Evolutionary conservation across 2,888 invertebrate genomes (phyloP), one percentile per base, ranked within the genome.

Genomic region (Gasteruption jaculator): DNA sequence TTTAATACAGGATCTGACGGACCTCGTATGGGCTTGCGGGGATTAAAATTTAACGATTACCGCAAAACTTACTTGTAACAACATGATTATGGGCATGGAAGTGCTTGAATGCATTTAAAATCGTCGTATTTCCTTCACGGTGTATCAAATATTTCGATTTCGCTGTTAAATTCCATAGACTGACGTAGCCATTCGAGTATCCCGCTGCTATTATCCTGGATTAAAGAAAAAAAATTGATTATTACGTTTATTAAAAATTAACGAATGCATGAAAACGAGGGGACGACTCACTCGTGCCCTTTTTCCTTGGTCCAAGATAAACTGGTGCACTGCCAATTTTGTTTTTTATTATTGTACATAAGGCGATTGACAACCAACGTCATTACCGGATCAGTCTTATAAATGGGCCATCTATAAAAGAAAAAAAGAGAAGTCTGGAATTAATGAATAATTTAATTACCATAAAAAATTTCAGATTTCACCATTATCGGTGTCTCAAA

Each of bases 131-230:
- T 20, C 71, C 63, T 43, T 72, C 64, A 31, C 61, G 63, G 4
- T 57, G 64, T 32, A 57, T 68, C 30, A 83, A 57, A 7, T 82
- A 54, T 1, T 76, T 73, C 0, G 82, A 80, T 11, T 73, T 66
- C 2, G 70, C 71, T 1, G 60, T 65, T 12, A 86, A 54, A 61
- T 85, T 75, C 73, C 78, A 86, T n/a, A 80, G 62, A 3, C 79
- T 83, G 2, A 80, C 75, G 20, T 79, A 73, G 1, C 86, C 86
- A 60, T 82, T 80, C 0, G 80, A 74, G 58, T 82, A 85, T 2
- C 85, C 85, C 2, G 81, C 84, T n/a, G 77, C 75, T 31, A 86
- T 66, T 21, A 73, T 68, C 6, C 70, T 68, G 16, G 8, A 42
- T 11, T 10, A 24, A n/a, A 5, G 3, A 14, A 34, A 20, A 8